Evolutionary conservation across 2,888 invertebrate genomes (phyloP), one percentile per base, ranked within the genome.

Genomic region (Synergus laeviventris): DNA sequence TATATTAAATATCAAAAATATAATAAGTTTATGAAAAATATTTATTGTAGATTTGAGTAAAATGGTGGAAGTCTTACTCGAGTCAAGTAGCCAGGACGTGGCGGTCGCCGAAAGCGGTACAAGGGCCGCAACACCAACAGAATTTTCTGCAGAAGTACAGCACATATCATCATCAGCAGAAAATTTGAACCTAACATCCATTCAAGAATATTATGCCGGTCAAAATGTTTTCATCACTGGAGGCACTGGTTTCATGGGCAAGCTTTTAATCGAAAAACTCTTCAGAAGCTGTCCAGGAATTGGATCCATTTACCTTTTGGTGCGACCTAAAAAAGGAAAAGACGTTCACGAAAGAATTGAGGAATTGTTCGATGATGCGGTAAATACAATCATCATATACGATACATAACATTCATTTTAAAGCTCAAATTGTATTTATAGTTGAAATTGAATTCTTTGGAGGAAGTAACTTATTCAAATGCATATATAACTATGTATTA

Each of bases 181-280:
- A 16, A 81, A 81, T 38, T 56, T 83, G 12, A 84, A 87, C 18
- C 83, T 90, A 5, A 87, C 88, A 8, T 85, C 88, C n/a, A 86
- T 93, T 4, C 91, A 92, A 49, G 90, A 92, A 74, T 93, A 92
- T 83, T 94, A 92, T 87, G 85, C 90, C 1, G 92, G 92, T 1
- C 92, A 92, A 77, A 91, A 89, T 76, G 86, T 94, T 74, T 92
- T 94, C 79, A 91, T 95, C 78, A 94, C 94, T 5, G 94, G 95
- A 5, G 94, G 93, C 59, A 94, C 94, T 4, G 95, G 95, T 2
- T 95, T 95, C 86, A 90, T 95, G 86, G 95, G 95, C 14, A 95
- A 95, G 88, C 93, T 94, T n/a, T 89, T 95, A 24, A 91, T 94
- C 31, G 95, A 95, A 89, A 95, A 95, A 87, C 89, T 95, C n/a